Percentiles rank a stretch among this genome's conserved stretches.
phyloP scores from a whole-genome alignment of 2,888 invertebrate genomes.

The Colletes collaris region DNA sequence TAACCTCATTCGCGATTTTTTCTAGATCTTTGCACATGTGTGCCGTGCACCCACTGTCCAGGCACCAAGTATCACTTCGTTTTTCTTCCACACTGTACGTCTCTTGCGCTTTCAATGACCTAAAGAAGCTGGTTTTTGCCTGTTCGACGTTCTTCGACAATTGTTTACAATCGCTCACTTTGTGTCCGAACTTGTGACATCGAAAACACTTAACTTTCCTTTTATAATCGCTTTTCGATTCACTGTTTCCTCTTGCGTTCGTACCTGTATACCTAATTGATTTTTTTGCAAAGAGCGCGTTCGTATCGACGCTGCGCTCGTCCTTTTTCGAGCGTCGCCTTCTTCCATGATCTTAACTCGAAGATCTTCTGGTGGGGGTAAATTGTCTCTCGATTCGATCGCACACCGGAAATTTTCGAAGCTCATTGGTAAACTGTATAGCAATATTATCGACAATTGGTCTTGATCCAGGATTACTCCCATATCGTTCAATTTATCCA shows the following conservation, averaged over 20 bases:
- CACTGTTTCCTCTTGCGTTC: neutral
- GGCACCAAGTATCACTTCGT: neutral
- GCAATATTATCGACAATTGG: neutral
- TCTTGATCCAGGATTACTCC: neutral
- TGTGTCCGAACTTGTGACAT: neutral
- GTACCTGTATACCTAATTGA: neutral
- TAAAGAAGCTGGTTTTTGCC: too few species aligned
- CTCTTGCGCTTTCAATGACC: neutral
- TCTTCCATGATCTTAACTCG: neutral
- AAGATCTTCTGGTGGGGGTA: neutral
- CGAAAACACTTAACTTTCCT: too few species aligned
- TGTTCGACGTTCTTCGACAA: neutral
- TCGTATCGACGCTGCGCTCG: neutral
- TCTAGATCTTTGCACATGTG: neutral
- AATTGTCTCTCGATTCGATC: neutral
- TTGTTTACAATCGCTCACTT: neutral
- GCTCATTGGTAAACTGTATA: neutral
- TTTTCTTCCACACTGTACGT: neutral
- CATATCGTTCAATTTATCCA: neutral
- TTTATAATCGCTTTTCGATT: too few species aligned
- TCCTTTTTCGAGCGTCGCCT: neutral
- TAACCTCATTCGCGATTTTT: neutral
- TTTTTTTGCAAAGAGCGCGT: too few species aligned
- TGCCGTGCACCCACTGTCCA: neutral
- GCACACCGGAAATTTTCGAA: neutral